Base-by-base conservation (phyloP, 2,888 invertebrate genomes). In the Dicyrtomina minuta region DNA sequence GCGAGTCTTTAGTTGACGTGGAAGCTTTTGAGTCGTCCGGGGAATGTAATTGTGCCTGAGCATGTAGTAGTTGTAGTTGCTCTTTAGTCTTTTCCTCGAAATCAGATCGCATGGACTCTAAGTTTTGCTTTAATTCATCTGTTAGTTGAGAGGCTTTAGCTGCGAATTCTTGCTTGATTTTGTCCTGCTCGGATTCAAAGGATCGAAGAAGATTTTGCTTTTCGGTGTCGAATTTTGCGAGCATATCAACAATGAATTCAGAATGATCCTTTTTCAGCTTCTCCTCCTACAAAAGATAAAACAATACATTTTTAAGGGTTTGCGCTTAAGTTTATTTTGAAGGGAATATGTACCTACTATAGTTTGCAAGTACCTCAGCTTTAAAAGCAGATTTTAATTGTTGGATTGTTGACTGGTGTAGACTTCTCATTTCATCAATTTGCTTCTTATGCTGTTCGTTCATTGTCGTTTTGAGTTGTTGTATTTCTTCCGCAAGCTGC, bases 361-460 rank as follows among this genome's bases (percentile, higher is more conserved):
- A n/a, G n/a, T n/a, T n/a, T n/a, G n/a, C n/a, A n/a, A n/a, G 10
- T 68, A 74, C 75, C 70, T 77, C 77, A 13, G 70, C 61, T 43
- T 72, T 13, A 13, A 77, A 68, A 26, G 74, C 70, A 13, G 15
- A 12, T 24, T 56, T 67, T n/a, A 71, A 22, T 60, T 75, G 70
- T 22, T 73, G 70, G 46, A 76, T 58, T 0, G 70, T 64, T 4
- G 67, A 55, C 39, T 46, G 33, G 65, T 77, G 75, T 22, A 68
- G 67, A 39, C 69, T 65, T 61, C 70, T 72, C 68, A 76, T 66
- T 39, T 73, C 66, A 17, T 61, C 58, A n/a, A 75, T 53, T 69
- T 74, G 75, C 15, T 70, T 68, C 26, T 55, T 55, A 22, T 72
- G 72, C 24, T 72, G 66, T 15, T 55, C 58, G 15, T 33, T 51